Evolutionary conservation across 1,140 invertebrate genomes (phyloP).

Genomic region (Atopsyche davidsoni): DNA sequence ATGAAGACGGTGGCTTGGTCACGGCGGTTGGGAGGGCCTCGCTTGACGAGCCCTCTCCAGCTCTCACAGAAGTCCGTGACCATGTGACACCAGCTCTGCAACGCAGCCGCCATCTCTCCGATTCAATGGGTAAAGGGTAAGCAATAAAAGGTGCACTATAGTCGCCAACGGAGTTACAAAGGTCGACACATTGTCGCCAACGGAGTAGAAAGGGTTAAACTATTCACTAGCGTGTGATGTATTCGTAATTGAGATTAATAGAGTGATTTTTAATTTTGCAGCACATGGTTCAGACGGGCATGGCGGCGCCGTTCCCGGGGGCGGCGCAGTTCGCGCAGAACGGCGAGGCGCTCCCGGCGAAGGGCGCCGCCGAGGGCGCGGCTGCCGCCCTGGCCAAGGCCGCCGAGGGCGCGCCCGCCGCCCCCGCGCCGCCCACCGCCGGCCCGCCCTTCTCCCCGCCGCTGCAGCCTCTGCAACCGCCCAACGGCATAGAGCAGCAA

Average conservation of each 20-base stretch:
- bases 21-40: too few relatives aligned
- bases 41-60: too few relatives aligned
- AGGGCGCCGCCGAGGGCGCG: conserved; percentile 40
- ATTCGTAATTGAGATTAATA: not conserved
- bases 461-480: conserved; percentile 36
- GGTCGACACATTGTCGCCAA: too few relatives aligned
- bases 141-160: too few relatives aligned
- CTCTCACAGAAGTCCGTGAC: too few relatives aligned
- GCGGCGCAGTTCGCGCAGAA: conserved; percentile 70
- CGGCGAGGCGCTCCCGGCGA: conserved; percentile 54
- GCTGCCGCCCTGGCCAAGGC: conserved; percentile 42
- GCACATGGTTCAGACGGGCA: conserved; percentile 93
- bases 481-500: conserved; percentile 46
- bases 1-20: too few relatives aligned
- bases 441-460: conserved; percentile 45
- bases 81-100: too few relatives aligned
- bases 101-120: too few relatives aligned
- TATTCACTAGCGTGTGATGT: too few relatives aligned
- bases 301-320: conserved; percentile 72
- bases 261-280: conserved; percentile 56
- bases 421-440: conserved; percentile 39
- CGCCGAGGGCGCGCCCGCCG: conserved; percentile 42
- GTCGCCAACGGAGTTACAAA: too few relatives aligned
- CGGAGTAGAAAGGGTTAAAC: too few relatives aligned
- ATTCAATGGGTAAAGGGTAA: too few relatives aligned